phyloP scores from a whole-genome alignment of 2,888 invertebrate species.

The Cactoblastis cactorum region DNA sequence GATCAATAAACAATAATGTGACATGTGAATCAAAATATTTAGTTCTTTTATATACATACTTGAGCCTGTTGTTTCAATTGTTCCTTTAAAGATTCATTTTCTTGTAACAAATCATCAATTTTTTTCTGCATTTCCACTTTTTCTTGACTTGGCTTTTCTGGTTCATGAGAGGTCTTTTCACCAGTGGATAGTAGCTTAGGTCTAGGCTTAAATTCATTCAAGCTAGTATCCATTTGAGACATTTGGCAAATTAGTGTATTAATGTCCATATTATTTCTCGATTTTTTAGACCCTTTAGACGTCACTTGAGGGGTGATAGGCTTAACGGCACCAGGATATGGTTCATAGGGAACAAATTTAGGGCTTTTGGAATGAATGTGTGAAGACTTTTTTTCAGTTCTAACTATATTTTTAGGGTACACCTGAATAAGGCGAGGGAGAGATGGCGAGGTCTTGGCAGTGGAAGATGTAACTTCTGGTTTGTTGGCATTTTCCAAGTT shows the following conservation, averaged over 20 bases:
- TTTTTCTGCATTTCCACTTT: conserved; percentile 78
- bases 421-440: conserved; percentile 58
- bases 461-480: conserved; percentile 20
- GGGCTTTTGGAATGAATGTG: conserved; percentile 82
- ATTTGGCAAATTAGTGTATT: conserved; percentile 84
- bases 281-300: conserved; percentile 57
- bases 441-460: conserved; percentile 37
- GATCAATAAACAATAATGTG: too few relatives aligned
- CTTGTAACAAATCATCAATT: conserved; percentile 81
- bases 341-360: conserved; percentile 93
- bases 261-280: conserved; percentile 81
- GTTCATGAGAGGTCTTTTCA: conserved; percentile 43
- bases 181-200: conserved; percentile 53
- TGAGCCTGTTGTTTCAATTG: conserved; percentile 93
- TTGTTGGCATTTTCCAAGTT: conserved; percentile 35
- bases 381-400: conserved; percentile 75
- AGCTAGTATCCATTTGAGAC: conserved; percentile 83
- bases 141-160: conserved; percentile 49
- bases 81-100: conserved; percentile 86
- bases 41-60: too few relatives aligned
- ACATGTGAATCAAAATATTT: too few relatives aligned
- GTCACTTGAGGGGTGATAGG: conserved; percentile 82
- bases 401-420: conserved; percentile 81
- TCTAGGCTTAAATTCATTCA: conserved; percentile 79
- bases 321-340: conserved; percentile 91